These are phyloP conservation scores for Eilema depressum DNA, from an alignment of 2,888 invertebrate species.

Conservation along the genomic window DNA sequence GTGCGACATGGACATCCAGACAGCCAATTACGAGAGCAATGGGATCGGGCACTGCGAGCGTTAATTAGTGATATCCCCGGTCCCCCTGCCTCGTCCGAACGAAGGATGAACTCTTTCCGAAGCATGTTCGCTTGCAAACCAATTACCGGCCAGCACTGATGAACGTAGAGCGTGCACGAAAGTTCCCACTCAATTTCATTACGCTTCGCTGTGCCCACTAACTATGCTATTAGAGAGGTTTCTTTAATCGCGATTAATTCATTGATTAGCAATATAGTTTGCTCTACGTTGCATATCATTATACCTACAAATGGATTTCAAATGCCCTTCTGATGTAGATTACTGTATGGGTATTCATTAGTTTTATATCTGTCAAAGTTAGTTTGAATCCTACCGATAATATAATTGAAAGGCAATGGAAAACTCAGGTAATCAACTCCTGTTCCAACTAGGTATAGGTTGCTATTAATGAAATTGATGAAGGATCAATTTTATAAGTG, in stretches of 20 bases:
- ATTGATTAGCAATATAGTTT: conserved; percentile 58
- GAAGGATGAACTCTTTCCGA: conserved; percentile 64
- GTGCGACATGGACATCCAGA: conserved; percentile 59
- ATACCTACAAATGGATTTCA: conserved; percentile 19
- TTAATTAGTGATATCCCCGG: conserved; percentile 79
- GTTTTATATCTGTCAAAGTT: neutral
- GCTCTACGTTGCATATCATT: conserved; percentile 32
- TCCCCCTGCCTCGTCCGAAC: conserved; percentile 57
- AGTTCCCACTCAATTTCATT: conserved; percentile 77
- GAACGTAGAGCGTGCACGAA: conserved; percentile 74
- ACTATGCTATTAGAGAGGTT: conserved; percentile 73
- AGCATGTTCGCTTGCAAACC: conserved; percentile 73
- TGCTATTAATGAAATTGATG: too few species aligned
- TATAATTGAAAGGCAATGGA: neutral
- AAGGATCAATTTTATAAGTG: neutral
- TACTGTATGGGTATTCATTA: neutral
- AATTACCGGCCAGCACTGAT: conserved; percentile 78
- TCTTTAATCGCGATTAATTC: conserved; percentile 66
- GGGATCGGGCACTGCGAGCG: conserved; percentile 60
- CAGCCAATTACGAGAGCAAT: conserved; percentile 68
- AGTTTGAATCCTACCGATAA: neutral
- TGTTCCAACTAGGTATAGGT: neutral
- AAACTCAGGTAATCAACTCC: neutral
- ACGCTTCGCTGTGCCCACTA: conserved; percentile 72
- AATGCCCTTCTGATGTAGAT: conserved; percentile 3